A percentile compares a stretch with the other conserved stretches of the same genome.
Evolutionary conservation across 2,113 vertebrate species (phyloP).

Genomic region (Corythornis cristatus): DNA sequence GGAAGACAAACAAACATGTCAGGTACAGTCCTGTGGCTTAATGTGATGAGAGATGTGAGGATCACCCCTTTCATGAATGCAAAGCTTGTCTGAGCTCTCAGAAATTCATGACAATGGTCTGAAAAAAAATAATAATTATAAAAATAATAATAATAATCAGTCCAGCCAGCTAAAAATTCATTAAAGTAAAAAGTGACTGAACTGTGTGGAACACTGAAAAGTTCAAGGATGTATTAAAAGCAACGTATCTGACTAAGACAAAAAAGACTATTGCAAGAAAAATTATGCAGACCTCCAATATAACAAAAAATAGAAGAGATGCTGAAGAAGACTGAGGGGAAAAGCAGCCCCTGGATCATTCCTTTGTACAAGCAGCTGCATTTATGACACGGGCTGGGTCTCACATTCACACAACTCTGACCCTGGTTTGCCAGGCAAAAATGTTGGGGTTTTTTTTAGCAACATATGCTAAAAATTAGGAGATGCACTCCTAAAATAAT

Average conservation of each 20-base stretch:
- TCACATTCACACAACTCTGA: not conserved
- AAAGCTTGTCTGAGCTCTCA: not conserved
- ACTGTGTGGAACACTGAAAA: not conserved
- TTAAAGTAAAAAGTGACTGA: not conserved
- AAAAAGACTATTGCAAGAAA: not conserved
- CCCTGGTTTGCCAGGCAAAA: not conserved
- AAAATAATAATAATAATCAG: not conserved
- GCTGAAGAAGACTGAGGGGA: not conserved
- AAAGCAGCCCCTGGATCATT: not conserved
- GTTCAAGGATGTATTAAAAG: not conserved
- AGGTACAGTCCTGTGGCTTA: not conserved
- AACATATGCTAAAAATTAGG: not conserved
- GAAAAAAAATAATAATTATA: not conserved
- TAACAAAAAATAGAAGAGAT: not conserved
- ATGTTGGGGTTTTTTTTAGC: not conserved
- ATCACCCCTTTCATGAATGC: not conserved
- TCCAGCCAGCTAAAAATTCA: not conserved
- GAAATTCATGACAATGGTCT: not conserved
- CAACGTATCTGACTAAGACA: not conserved
- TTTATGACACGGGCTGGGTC: not conserved
- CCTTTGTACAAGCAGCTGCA: not conserved
- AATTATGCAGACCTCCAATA: not conserved
- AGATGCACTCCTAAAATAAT: not conserved
- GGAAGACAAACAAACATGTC: not conserved
- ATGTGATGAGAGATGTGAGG: not conserved